These are phyloP conservation scores for Malurus splendens DNA, from an alignment of 2,797 vertebrate genomes.

Conservation along the genomic window DNA sequence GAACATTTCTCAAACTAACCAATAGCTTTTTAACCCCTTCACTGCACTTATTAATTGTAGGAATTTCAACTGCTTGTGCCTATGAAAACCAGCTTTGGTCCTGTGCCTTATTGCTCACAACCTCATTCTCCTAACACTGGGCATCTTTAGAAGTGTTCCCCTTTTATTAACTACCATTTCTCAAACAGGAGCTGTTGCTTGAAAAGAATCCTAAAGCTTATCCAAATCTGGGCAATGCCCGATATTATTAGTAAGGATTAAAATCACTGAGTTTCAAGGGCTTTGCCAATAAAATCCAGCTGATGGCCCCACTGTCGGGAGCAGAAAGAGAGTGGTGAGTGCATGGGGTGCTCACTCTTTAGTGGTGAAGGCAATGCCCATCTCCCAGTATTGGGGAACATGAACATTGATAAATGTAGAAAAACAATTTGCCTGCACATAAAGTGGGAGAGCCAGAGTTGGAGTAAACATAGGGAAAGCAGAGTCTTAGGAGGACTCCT, in stretches of 20 bases:
- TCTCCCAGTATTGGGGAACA: background rate
- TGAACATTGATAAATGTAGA: background rate
- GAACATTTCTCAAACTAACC: conserved; percentile 77
- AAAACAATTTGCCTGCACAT: background rate
- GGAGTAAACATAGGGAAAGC: background rate
- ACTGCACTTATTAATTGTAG: conserved; percentile 54
- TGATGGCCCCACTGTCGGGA: background rate
- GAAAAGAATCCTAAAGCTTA: background rate
- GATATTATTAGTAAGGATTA: background rate
- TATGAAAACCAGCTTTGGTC: background rate
- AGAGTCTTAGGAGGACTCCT: background rate
- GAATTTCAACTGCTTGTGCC: background rate
- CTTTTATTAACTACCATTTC: background rate
- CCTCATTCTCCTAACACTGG: background rate
- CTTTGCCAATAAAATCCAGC: background rate
- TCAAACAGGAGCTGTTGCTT: background rate
- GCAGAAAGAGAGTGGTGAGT: background rate
- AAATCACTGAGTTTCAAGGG: background rate
- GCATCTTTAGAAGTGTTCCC: background rate
- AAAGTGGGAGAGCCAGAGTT: background rate
- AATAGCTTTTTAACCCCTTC: conserved; percentile 76
- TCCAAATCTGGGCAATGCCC: background rate
- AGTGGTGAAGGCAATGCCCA: background rate
- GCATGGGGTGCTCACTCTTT: background rate
- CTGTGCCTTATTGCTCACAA: background rate